Percentiles rank a stretch among this genome's conserved stretches.
These are phyloP conservation scores for Rissa tridactyla DNA, from an alignment of 2,113 vertebrate species.

Conservation along the genomic window DNA sequence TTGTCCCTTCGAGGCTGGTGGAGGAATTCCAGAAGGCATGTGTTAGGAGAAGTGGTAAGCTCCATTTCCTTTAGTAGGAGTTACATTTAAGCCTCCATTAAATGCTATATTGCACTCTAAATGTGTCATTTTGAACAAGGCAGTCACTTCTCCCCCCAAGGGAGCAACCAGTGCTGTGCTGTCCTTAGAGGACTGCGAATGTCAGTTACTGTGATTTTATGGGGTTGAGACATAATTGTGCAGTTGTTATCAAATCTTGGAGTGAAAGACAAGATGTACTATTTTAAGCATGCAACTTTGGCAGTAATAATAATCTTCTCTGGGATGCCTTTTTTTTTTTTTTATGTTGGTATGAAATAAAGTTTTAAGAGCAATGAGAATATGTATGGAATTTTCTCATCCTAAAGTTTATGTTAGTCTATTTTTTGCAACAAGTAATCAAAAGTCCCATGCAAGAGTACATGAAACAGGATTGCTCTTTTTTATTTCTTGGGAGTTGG, in stretches of 20 bases:
- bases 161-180: neutral
- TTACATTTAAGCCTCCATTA: neutral
- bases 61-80: neutral
- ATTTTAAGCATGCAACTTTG: neutral
- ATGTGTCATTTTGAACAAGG: neutral
- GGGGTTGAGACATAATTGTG: neutral
- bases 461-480: slow-evolving; percentile 7
- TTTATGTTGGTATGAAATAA: neutral
- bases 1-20: neutral
- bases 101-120: neutral
- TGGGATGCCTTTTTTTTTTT: neutral
- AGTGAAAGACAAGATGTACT: neutral
- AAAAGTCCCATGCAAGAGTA: neutral
- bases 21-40: neutral
- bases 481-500: slow-evolving; percentile 29
- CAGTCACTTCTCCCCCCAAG: neutral
- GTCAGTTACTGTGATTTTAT: neutral
- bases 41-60: neutral
- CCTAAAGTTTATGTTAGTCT: neutral
- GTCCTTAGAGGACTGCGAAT: neutral
- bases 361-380: neutral
- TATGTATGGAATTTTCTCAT: neutral
- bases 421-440: slow-evolving; percentile 1
- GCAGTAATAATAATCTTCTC: neutral
- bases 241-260: neutral